Base-by-base conservation (phyloP, 2,113 vertebrate genomes). In the Varanus komodoensis region DNA sequence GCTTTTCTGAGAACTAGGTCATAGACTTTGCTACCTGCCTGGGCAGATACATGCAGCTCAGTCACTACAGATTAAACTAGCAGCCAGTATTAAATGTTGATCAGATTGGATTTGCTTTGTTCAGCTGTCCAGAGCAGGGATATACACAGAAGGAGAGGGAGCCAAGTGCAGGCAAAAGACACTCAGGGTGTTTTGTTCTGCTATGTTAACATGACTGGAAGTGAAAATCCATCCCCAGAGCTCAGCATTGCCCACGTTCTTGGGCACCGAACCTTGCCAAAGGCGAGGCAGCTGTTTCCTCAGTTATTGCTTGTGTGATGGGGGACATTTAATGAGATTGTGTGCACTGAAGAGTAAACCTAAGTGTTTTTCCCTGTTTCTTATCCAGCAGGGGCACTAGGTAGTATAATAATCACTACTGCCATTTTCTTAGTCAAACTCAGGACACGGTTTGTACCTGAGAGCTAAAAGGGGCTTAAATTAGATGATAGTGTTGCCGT, bases 401-500 rank as follows among this genome's bases (percentile, higher is more conserved):
- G 8, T 78, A 74, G 50, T 38, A 64, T 19, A 19, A 6, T 25
- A 11, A 32, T 68, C 27, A 48, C 25, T 6, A 48, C 90, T 8
- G 14, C 82, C 7, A 38, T 38, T 75, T 82, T 86, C 64, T 68
- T 69, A 15, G 50, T 71, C 9, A 0, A 0, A 48, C 17, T 48
- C n/a, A 0, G 0, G 15, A 2, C 4, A 38, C 6, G 57, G 7
- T 73, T 44, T 44, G 5, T 82, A 0, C 0, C 54, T 68, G 52
- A 87, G 48, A 89, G 11, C 67, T 81, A 1, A 6, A 80, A 86
- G 50, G 27, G 73, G 89, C 92, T 88, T 78, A 61, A 34, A 77
- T 52, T 80, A 34, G 14, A 88, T 91, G 7, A 79, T 89, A 89
- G 90, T 82, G 86, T 93, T 83, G 82, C 82, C 89, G 82, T 77